Percentiles rank a stretch among this genome's conserved stretches.
Conservation (phyloP, 2,797 vertebrate species). For the Rhadinocentrus ornatus region DNA sequence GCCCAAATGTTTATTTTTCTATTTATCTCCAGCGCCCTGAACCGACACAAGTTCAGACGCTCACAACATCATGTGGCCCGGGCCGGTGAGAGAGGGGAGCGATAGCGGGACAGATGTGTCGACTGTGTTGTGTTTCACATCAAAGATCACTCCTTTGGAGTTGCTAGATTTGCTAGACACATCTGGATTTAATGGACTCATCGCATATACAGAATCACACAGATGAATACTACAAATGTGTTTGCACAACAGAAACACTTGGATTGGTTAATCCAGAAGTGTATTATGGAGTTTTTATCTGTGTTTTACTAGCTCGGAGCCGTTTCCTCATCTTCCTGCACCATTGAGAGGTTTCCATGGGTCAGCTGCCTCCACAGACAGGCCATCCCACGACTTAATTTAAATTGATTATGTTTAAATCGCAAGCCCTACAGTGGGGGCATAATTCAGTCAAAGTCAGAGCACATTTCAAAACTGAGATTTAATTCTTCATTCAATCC, state of each 20-base stretch:
- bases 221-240: slow-evolving; percentile 29
- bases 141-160: slow-evolving; percentile 42
- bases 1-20: slow-evolving; percentile 71
- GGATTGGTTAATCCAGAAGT: slow-evolving; percentile 45
- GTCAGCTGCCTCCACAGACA: slow-evolving; percentile 27
- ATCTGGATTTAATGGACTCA: slow-evolving; percentile 60
- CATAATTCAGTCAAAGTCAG: neutral
- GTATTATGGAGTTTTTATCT: slow-evolving; percentile 18
- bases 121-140: slow-evolving; percentile 39
- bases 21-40: slow-evolving; percentile 53
- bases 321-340: slow-evolving; percentile 6
- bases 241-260: slow-evolving; percentile 35
- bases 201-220: slow-evolving; percentile 22
- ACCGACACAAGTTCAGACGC: slow-evolving; percentile 28
- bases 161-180: slow-evolving; percentile 49
- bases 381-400: slow-evolving; percentile 17
- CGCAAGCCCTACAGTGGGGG: neutral
- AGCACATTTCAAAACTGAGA: slow-evolving; percentile 2
- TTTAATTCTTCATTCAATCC: neutral
- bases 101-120: slow-evolving; percentile 51
- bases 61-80: slow-evolving; percentile 36
- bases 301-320: slow-evolving; percentile 1
- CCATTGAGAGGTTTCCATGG: slow-evolving; percentile 11
- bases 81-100: slow-evolving; percentile 21
- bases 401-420: neutral